phyloP scores from a whole-genome alignment of 2,888 invertebrate species.

The Trichacis sp. region DNA sequence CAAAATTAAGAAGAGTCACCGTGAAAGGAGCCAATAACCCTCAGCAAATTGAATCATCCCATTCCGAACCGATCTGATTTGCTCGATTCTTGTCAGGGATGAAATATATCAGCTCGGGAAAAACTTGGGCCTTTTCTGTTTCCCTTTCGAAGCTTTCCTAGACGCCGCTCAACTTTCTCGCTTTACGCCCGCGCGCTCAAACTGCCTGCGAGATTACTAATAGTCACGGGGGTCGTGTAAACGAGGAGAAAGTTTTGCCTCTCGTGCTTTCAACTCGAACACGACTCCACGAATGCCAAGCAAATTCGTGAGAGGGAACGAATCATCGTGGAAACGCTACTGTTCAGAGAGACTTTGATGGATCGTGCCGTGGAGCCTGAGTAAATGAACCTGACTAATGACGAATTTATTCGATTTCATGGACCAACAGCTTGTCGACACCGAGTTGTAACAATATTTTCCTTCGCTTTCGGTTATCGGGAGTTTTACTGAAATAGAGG shows the following conservation, averaged over 20 bases:
- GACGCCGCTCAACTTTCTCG: conserved; percentile 36
- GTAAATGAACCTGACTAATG: conserved; percentile 38
- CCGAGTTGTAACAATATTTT: conserved; percentile 1
- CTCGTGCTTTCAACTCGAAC: conserved; percentile 41
- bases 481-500: too few species aligned
- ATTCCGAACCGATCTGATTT: not conserved
- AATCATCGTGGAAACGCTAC: conserved; percentile 36
- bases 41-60: not conserved
- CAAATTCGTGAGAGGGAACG: conserved; percentile 41
- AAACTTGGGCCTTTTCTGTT: not conserved
- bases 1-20: conserved; percentile 56
- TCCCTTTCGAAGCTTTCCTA: not conserved
- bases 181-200: conserved; percentile 34
- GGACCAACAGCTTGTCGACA: conserved; percentile 9
- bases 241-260: conserved; percentile 42
- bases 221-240: conserved; percentile 41
- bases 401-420: conserved; percentile 19
- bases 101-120: not conserved
- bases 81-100: not conserved
- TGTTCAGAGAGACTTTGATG: conserved; percentile 38
- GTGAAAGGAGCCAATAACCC: conserved; percentile 47
- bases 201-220: conserved; percentile 36
- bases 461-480: too few species aligned
- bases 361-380: conserved; percentile 35
- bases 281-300: conserved; percentile 36